These are phyloP conservation scores for Adrianichthys oophorus DNA, from an alignment of 2,797 vertebrate genomes.

Conservation along the genomic window DNA sequence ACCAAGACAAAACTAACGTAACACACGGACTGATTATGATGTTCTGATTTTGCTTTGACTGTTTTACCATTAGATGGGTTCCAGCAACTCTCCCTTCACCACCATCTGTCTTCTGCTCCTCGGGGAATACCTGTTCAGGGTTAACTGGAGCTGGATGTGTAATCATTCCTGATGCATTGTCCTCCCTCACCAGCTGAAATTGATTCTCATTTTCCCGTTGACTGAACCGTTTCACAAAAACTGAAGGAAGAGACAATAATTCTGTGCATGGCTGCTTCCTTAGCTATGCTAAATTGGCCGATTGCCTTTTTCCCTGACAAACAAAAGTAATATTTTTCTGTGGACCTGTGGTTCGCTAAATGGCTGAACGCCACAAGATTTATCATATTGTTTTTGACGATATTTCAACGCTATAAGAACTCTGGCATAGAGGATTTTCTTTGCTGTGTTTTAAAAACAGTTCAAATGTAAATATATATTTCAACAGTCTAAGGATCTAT, in stretches of 20 bases:
- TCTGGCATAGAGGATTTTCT: background rate
- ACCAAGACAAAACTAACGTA: too few relatives aligned
- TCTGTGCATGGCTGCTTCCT: conserved; percentile 42
- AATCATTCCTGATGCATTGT: conserved; percentile 80
- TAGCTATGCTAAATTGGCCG: conserved; percentile 44
- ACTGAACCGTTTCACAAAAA: conserved; percentile 70
- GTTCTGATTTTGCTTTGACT: too few relatives aligned
- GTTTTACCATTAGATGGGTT: conserved; percentile 15
- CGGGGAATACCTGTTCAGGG: conserved; percentile 78
- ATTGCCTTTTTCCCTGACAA: conserved; percentile 35
- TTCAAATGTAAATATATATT: too few relatives aligned
- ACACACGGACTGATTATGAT: too few relatives aligned
- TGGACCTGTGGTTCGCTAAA: background rate
- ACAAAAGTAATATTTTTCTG: conserved; percentile 26
- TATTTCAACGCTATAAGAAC: background rate
- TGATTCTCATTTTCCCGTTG: conserved; percentile 81
- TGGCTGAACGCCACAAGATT: background rate
- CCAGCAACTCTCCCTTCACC: conserved; percentile 54
- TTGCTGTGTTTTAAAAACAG: too few relatives aligned
- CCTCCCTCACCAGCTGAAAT: conserved; percentile 74
- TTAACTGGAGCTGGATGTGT: conserved; percentile 71
- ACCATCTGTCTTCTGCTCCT: conserved; percentile 74
- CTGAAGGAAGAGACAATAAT: conserved; percentile 39
- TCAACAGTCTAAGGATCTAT: too few relatives aligned
- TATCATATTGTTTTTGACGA: background rate